These are phyloP conservation scores for Venusia cambrica DNA, from an alignment of 2,888 invertebrate genomes.

Conservation along the genomic window DNA sequence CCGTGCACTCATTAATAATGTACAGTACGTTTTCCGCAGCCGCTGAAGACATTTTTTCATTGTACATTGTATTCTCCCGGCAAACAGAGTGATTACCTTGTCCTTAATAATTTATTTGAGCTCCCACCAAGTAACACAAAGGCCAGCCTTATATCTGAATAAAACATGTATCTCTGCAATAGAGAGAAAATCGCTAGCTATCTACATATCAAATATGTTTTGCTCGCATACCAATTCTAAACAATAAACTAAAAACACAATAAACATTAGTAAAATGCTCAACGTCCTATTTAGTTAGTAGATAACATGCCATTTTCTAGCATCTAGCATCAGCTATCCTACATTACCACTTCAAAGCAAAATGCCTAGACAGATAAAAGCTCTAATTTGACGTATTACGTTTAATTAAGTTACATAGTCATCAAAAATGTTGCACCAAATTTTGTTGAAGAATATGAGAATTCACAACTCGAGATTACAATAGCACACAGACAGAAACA, in stretches of 20 bases:
- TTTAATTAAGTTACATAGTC: no score
- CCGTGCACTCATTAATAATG: constrained; percentile 44
- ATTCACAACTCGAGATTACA: constrained; percentile 12
- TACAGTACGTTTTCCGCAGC: constrained; percentile 43
- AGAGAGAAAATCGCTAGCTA: constrained; percentile 49
- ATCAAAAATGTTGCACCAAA: no score
- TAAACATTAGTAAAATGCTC: constrained; percentile 11
- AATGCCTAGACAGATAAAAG: no score
- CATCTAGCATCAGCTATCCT: no score
- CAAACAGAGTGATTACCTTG: constrained; percentile 67
- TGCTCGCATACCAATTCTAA: constrained; percentile 35
- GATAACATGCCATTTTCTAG: no score
- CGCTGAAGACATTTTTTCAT: constrained; percentile 53
- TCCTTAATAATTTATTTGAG: constrained; percentile 68
- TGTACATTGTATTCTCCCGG: constrained; percentile 52
- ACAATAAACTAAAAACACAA: no score
- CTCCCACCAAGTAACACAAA: constrained; percentile 65
- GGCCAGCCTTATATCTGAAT: constrained; percentile 67
- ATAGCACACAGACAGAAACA: constrained; percentile 14
- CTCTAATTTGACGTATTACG: no score
- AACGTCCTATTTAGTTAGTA: no score
- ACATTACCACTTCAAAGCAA: no score
- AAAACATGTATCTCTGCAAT: constrained; percentile 59
- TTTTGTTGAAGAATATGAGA: no score
- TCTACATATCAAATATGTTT: constrained; percentile 45